Evolutionary conservation across 64 coral and sea anemone genomes (phyloP).

Genomic region (Anthopleura sola): DNA sequence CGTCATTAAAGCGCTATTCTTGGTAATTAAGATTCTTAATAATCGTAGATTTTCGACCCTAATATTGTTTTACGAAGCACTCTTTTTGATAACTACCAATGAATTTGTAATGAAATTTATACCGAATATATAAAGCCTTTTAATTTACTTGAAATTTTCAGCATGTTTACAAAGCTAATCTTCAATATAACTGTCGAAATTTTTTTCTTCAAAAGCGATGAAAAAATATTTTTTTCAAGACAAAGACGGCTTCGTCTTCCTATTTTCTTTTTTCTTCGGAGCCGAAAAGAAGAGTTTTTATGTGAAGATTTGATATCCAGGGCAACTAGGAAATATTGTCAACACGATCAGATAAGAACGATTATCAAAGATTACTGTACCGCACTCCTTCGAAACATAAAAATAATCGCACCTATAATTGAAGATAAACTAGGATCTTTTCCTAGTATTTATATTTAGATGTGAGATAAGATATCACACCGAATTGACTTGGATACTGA

Average conservation of each 20-base stretch:
- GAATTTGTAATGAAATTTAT: not conserved
- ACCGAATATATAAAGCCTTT: not conserved
- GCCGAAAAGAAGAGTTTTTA: not conserved
- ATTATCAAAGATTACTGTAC: constrained; percentile 1
- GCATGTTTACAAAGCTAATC: not conserved
- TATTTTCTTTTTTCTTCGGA: not conserved
- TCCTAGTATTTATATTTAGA: constrained; percentile 1
- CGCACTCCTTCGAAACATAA: not conserved
- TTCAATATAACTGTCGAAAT: not conserved
- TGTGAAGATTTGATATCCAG: not conserved
- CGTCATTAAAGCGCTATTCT: not conserved
- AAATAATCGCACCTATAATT: not conserved
- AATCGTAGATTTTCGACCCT: not conserved
- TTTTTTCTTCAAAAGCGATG: not conserved
- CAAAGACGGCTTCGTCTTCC: not conserved
- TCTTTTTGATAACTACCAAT: not conserved
- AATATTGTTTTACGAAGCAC: not conserved
- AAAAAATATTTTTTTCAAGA: not conserved
- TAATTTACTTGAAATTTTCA: not conserved
- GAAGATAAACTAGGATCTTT: not conserved
- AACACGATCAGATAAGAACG: not conserved
- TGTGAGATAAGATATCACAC: not conserved
- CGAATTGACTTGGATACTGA: not conserved
- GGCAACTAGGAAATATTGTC: not conserved
- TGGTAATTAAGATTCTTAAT: not conserved